Evolutionary conservation across 2,797 vertebrate genomes (phyloP).

Genomic region (Thamnophis elegans): DNA sequence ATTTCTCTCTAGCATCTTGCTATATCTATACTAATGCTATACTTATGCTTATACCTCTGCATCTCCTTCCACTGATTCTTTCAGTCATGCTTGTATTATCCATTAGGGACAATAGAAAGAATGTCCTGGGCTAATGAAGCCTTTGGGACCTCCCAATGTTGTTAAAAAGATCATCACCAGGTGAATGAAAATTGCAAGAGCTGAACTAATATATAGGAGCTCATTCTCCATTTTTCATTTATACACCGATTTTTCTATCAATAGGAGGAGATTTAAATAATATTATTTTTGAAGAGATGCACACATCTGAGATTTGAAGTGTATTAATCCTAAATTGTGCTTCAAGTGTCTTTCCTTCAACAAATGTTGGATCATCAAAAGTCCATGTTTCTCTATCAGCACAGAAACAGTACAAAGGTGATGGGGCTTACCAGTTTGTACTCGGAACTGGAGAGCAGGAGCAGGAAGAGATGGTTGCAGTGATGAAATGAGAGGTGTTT

Average conservation of each 20-base stretch:
- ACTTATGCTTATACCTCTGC: neutral
- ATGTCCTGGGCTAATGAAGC: neutral
- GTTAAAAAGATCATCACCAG: neutral
- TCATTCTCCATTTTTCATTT: neutral
- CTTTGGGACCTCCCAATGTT: neutral
- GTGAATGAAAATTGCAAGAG: neutral
- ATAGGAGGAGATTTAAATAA: neutral
- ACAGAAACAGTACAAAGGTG: neutral
- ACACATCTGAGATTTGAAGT: neutral
- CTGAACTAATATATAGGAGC: neutral
- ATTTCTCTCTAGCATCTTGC: neutral
- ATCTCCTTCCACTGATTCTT: neutral
- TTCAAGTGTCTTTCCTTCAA: neutral
- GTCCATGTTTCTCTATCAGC: neutral
- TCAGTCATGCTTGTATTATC: neutral
- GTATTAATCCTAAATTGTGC: neutral
- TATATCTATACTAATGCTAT: neutral
- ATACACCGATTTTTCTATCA: neutral
- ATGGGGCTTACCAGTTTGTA: conserved; percentile 84
- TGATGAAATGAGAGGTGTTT: conserved; percentile 73
- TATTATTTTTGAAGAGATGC: neutral
- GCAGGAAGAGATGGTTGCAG: conserved; percentile 77
- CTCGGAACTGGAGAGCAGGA: conserved; percentile 83
- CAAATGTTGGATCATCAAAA: neutral
- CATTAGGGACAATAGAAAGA: neutral